phyloP scores from a whole-genome alignment of 2,113 vertebrate genomes.

The Paedocypris sp. region DNA sequence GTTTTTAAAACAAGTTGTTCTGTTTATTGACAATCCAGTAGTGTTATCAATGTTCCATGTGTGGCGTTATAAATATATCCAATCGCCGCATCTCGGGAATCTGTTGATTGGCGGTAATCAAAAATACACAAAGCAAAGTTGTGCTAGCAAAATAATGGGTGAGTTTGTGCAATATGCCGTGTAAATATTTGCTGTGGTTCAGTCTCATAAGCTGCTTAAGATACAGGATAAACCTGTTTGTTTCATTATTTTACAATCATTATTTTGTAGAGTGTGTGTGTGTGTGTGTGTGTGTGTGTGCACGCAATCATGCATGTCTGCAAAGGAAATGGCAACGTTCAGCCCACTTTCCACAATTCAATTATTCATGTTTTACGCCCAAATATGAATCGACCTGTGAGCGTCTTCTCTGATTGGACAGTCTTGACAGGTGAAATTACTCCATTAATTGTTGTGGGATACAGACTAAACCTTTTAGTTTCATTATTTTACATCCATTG shows the following conservation, averaged over 20 bases:
- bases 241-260: constrained; percentile 31
- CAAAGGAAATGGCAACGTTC: too few species aligned
- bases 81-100: constrained; percentile 8
- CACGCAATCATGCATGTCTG: too few species aligned
- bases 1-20: too few species aligned
- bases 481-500: too few species aligned
- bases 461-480: neutral
- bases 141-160: constrained; percentile 26
- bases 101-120: constrained; percentile 10
- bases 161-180: constrained; percentile 61
- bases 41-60: neutral
- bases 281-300: neutral
- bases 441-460: too few species aligned
- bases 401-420: too few species aligned
- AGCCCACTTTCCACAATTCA: too few species aligned
- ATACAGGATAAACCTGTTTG: constrained; percentile 41
- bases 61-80: constrained; percentile 2
- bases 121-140: neutral
- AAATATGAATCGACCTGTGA: too few species aligned
- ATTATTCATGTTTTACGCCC: too few species aligned
- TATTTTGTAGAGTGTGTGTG: constrained; percentile 10
- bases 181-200: constrained; percentile 57
- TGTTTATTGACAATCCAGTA: neutral
- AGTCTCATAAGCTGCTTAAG: constrained; percentile 38
- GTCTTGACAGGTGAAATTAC: too few species aligned